A percentile compares a stretch with the other conserved stretches of the same genome.
These are phyloP conservation scores for Pogonomyrmex barbatus DNA, from an alignment of 1,140 invertebrate species.

Conservation along the genomic window DNA sequence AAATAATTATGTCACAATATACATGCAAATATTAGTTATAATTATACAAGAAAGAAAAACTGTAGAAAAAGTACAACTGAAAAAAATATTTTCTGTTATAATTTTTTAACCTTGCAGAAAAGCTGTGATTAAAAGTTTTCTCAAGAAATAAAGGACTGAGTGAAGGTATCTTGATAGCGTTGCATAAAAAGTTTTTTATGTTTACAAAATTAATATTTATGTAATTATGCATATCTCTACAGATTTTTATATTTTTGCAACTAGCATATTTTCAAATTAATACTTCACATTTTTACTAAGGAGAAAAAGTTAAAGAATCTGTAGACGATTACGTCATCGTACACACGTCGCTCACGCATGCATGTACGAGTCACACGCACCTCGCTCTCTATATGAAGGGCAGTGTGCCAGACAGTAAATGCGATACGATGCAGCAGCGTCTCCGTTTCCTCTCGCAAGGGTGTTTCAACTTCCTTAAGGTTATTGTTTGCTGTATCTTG, in stretches of 20 bases:
- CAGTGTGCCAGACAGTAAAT: constrained; percentile 88
- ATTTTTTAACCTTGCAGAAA: neutral
- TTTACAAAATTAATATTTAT: neutral
- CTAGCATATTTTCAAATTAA: neutral
- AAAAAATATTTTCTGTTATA: neutral
- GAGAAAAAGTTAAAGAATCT: neutral
- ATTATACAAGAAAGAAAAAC: neutral
- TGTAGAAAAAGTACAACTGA: neutral
- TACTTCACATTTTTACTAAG: neutral
- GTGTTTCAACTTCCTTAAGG: constrained; percentile 69
- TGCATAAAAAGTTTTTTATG: neutral
- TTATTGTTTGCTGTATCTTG: constrained; percentile 80
- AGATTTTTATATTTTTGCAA: neutral
- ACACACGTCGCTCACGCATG: neutral
- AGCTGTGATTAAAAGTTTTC: neutral
- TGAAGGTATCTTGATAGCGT: neutral
- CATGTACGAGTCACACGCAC: constrained; percentile 71
- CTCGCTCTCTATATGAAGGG: constrained; percentile 87
- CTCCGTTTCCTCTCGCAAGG: constrained; percentile 80
- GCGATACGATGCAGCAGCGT: constrained; percentile 87
- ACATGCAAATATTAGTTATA: constrained; percentile 1
- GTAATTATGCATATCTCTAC: neutral
- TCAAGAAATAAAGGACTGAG: neutral
- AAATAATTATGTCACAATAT: neutral
- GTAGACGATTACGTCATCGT: neutral